Percentiles rank a stretch among this genome's conserved stretches.
Evolutionary conservation across 1,140 invertebrate genomes (phyloP).

Genomic region (Drusus annulatus): DNA sequence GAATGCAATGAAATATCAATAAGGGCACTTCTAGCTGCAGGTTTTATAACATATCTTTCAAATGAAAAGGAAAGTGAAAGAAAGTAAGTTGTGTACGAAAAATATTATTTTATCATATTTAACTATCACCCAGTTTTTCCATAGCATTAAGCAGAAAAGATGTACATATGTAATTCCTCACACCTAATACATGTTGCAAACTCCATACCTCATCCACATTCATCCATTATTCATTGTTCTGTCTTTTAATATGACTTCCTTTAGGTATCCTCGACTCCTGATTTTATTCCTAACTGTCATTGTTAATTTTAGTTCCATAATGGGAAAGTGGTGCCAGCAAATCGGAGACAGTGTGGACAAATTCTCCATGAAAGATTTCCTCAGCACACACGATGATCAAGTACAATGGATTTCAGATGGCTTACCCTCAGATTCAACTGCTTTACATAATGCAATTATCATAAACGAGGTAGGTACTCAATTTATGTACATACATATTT

Average conservation of each 20-base stretch:
- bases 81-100: slow-evolving; percentile 63
- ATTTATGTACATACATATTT: neutral
- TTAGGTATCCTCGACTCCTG: neutral
- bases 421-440: slow-evolving; percentile 84
- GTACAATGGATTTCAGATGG: slow-evolving; percentile 91
- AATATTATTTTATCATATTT: too few relatives aligned
- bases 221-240: too few relatives aligned
- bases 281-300: neutral
- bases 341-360: slow-evolving; percentile 66
- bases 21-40: slow-evolving; percentile 80
- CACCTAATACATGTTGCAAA: too few relatives aligned
- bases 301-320: slow-evolving; percentile 65
- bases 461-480: slow-evolving; percentile 78
- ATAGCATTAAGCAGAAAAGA: too few relatives aligned
- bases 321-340: slow-evolving; percentile 75
- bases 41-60: slow-evolving; percentile 84
- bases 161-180: too few relatives aligned
- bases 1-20: slow-evolving; percentile 76
- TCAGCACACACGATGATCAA: slow-evolving; percentile 84
- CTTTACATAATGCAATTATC: slow-evolving; percentile 87
- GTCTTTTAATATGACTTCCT: neutral
- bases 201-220: too few relatives aligned
- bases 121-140: too few relatives aligned
- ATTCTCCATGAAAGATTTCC: slow-evolving; percentile 82
- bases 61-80: slow-evolving; percentile 79